phyloP scores from a whole-genome alignment of 2,797 vertebrate species.

The Alosa sapidissima region DNA sequence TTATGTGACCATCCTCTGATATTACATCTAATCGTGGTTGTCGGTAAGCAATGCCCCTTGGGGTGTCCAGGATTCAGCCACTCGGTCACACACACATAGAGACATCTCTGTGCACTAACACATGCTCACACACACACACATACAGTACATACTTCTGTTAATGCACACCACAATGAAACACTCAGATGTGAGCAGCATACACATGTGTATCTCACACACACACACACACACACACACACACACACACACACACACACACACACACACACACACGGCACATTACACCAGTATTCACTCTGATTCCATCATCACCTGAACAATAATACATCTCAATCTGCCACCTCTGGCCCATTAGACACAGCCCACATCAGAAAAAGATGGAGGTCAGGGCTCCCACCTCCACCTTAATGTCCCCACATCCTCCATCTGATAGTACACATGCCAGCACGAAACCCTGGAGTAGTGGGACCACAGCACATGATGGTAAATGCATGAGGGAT shows the following conservation, averaged over 20 bases:
- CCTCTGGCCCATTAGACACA: conserved; percentile 57
- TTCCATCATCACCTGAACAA: conserved; percentile 56
- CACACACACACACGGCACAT: neutral
- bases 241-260: neutral
- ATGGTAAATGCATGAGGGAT: conserved; percentile 25
- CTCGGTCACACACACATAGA: neutral
- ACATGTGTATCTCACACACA: neutral
- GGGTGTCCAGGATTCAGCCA: conserved; percentile 8
- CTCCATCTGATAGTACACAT: neutral
- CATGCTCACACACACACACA: neutral
- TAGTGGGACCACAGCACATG: conserved; percentile 12
- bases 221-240: neutral
- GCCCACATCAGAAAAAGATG: conserved; percentile 42
- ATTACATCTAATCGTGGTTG: neutral
- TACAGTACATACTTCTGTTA: too few species aligned
- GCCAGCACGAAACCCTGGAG: neutral
- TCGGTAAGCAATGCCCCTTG: conserved; percentile 8
- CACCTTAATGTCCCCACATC: neutral
- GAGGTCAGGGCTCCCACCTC: conserved; percentile 48
- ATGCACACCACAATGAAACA: neutral
- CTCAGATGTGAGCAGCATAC: neutral
- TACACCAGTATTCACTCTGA: conserved; percentile 29
- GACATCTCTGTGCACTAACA: neutral
- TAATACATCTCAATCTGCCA: conserved; percentile 61
- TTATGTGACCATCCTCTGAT: conserved; percentile 2